Percentiles rank a stretch among this genome's conserved stretches.
These are phyloP conservation scores for Zootoca vivipara DNA, from an alignment of 2,113 vertebrate genomes.

Conservation along the genomic window DNA sequence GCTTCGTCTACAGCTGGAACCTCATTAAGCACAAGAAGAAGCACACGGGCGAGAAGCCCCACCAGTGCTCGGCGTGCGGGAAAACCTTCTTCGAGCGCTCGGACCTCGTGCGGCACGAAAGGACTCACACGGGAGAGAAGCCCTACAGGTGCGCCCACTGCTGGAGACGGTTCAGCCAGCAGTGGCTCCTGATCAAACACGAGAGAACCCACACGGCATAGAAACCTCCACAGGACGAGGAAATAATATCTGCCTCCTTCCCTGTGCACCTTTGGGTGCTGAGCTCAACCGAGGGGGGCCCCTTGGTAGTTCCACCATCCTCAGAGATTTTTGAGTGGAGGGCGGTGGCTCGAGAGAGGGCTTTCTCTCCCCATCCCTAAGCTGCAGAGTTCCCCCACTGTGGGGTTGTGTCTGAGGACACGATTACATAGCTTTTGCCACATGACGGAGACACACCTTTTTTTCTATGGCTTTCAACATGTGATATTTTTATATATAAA, in stretches of 20 bases:
- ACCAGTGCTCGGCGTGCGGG: not conserved
- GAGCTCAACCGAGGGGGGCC: no score
- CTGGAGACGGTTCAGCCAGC: not conserved
- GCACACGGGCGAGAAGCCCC: not conserved
- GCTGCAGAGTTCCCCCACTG: no score
- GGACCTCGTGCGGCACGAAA: not conserved
- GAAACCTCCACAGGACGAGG: not conserved
- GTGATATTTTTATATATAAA: no score
- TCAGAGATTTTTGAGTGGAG: not conserved
- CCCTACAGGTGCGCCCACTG: not conserved
- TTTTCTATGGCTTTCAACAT: no score
- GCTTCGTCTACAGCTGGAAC: constrained; percentile 15
- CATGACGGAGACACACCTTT: no score
- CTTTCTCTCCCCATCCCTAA: not conserved
- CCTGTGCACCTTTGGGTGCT: no score
- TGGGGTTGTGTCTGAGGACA: no score
- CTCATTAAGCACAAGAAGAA: constrained; percentile 12
- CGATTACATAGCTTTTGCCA: no score
- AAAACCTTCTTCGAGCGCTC: constrained; percentile 5
- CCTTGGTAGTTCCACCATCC: not conserved
- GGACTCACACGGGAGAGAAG: not conserved
- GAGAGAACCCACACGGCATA: not conserved
- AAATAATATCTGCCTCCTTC: not conserved
- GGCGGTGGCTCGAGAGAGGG: not conserved
- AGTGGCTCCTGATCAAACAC: constrained; percentile 8